These are phyloP conservation scores for Sebastes steindachneri DNA, from an alignment of 2,797 vertebrate genomes.

Conservation along the genomic window DNA sequence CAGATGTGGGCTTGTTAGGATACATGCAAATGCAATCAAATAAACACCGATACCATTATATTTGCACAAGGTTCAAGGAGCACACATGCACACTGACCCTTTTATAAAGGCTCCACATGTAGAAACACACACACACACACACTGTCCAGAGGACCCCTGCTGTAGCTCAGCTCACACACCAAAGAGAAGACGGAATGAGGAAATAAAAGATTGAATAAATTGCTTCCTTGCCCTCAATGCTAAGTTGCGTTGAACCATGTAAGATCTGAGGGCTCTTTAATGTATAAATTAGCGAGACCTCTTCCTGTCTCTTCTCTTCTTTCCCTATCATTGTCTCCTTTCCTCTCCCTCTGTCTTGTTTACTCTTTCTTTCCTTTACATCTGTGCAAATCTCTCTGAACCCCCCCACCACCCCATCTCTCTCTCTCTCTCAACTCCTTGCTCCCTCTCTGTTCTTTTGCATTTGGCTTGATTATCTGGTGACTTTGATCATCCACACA, in stretches of 20 bases:
- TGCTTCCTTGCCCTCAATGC: constrained; percentile 63
- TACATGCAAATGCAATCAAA: constrained; percentile 18
- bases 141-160: constrained; percentile 36
- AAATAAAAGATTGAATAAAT: constrained; percentile 76
- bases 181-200: constrained; percentile 59
- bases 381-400: neutral
- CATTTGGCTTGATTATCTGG: constrained; percentile 70
- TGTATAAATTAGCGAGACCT: constrained; percentile 75
- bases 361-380: constrained; percentile 44
- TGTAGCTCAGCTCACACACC: constrained; percentile 51
- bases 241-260: constrained; percentile 73
- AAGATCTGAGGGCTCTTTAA: constrained; percentile 76
- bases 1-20: constrained; percentile 45
- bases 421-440: constrained; percentile 15
- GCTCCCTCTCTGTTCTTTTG: constrained; percentile 51
- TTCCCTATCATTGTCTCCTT: constrained; percentile 45
- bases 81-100: constrained; percentile 9
- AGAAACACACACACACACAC: constrained; percentile 19
- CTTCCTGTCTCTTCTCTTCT: constrained; percentile 61
- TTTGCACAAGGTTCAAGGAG: neutral
- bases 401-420: neutral
- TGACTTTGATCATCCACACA: constrained; percentile 71
- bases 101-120: constrained; percentile 8
- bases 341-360: constrained; percentile 55
- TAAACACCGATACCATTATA: neutral